Percentiles rank a stretch among this genome's conserved stretches.
Conservation (phyloP, 2,888 invertebrate species). For the Hemistola chrysoprasaria region DNA sequence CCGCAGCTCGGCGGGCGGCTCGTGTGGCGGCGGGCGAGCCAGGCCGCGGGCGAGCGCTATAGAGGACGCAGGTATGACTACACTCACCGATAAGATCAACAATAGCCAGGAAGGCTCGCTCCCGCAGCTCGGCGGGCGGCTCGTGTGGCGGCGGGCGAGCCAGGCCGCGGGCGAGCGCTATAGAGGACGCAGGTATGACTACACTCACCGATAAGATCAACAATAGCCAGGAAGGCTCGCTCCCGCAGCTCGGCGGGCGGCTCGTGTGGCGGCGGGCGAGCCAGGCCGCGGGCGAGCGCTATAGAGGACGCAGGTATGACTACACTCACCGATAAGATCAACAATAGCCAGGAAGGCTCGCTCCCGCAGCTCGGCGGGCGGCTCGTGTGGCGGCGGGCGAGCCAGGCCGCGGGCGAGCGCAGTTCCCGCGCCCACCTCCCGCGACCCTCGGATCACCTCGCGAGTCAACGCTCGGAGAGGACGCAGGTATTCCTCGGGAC, state of each 20-base stretch:
- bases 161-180: slow-evolving; percentile 77
- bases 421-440: slow-evolving; percentile 65
- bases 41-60: no score
- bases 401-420: slow-evolving; percentile 89
- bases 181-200: no score
- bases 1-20: slow-evolving; percentile 71
- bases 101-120: slow-evolving; percentile 91
- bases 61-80: no score
- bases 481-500: slow-evolving; percentile 94
- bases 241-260: slow-evolving; percentile 87
- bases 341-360: slow-evolving; percentile 91
- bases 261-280: slow-evolving; percentile 74
- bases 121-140: slow-evolving; percentile 84
- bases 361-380: slow-evolving; percentile 81
- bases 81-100: slow-evolving; percentile 90
- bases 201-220: slow-evolving; percentile 90
- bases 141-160: slow-evolving; percentile 79
- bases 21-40: slow-evolving; percentile 75
- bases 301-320: no score
- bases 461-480: slow-evolving; percentile 92
- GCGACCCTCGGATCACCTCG: slow-evolving; percentile 93
- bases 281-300: slow-evolving; percentile 89
- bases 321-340: slow-evolving; percentile 87
- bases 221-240: slow-evolving; percentile 90
- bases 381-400: slow-evolving; percentile 76